These are phyloP conservation scores for Trichosurus vulpecula DNA, from an alignment of 2,797 vertebrate genomes.

Conservation along the genomic window DNA sequence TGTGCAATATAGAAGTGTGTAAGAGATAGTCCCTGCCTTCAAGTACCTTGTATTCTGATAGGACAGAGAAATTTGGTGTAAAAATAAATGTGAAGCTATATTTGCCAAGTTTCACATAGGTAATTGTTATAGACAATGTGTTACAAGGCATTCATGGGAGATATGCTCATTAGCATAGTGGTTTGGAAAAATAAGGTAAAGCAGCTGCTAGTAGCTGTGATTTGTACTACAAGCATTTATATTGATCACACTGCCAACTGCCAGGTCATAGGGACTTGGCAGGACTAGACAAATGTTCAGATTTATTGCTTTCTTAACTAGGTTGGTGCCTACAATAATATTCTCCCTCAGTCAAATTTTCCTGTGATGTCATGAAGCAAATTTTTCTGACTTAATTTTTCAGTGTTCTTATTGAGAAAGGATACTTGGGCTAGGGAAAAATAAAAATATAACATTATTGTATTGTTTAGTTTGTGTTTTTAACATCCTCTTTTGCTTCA, in stretches of 20 bases:
- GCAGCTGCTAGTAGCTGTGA: background rate
- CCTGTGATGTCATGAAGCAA: background rate
- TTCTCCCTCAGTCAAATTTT: background rate
- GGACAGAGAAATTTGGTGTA: background rate
- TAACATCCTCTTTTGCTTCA: background rate
- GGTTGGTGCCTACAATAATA: background rate
- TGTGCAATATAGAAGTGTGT: background rate
- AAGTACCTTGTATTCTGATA: background rate
- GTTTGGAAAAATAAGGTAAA: conserved; percentile 2
- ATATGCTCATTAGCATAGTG: background rate
- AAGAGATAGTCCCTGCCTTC: background rate
- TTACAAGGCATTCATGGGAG: conserved; percentile 15
- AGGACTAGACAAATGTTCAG: background rate
- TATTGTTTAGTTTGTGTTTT: background rate
- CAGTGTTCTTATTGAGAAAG: background rate
- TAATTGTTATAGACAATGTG: background rate
- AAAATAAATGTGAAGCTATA: background rate
- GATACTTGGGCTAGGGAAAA: background rate
- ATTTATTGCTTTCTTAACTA: conserved; percentile 3
- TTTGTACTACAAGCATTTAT: conserved; percentile 2
- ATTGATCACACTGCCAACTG: background rate
- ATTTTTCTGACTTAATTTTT: background rate
- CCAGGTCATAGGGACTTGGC: background rate
- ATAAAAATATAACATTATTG: background rate
- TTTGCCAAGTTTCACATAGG: background rate